Evolutionary conservation across 2,113 vertebrate species (phyloP).

Genomic region (Chunga burmeisteri): DNA sequence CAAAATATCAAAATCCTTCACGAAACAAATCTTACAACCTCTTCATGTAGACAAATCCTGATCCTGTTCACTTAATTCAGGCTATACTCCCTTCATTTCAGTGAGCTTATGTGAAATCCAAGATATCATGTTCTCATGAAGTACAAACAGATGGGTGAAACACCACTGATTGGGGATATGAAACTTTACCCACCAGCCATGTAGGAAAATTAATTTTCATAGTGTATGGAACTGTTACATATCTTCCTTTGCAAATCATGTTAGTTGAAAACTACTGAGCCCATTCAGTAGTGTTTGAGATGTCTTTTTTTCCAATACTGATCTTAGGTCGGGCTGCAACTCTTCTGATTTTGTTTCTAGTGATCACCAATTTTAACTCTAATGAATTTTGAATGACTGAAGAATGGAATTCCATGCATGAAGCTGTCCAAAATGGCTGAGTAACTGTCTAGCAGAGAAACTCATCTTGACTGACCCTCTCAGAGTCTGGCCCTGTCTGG

Average conservation of each 20-base stretch:
- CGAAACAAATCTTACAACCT: neutral
- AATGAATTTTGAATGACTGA: neutral
- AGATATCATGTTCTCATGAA: neutral
- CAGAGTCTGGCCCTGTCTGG: neutral
- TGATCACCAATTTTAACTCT: neutral
- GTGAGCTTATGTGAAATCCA: neutral
- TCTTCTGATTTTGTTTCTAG: neutral
- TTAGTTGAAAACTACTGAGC: neutral
- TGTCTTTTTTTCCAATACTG: neutral
- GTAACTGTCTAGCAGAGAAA: neutral
- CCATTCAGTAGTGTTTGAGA: neutral
- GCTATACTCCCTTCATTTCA: neutral
- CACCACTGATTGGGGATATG: neutral
- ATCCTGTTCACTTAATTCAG: neutral
- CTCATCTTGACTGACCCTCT: neutral
- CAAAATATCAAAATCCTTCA: conserved; percentile 16
- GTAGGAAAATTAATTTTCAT: neutral
- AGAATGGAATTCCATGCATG: neutral
- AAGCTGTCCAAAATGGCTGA: neutral
- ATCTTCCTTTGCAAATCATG: neutral
- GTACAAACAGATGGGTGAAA: conserved; percentile 16
- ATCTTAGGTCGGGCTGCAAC: neutral
- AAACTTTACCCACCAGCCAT: neutral
- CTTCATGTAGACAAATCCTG: neutral
- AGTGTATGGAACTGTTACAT: neutral